A percentile compares a stretch with the other conserved stretches of the same genome.
Evolutionary conservation across 2,888 invertebrate species (phyloP).

Genomic region (Cephus runcator): DNA sequence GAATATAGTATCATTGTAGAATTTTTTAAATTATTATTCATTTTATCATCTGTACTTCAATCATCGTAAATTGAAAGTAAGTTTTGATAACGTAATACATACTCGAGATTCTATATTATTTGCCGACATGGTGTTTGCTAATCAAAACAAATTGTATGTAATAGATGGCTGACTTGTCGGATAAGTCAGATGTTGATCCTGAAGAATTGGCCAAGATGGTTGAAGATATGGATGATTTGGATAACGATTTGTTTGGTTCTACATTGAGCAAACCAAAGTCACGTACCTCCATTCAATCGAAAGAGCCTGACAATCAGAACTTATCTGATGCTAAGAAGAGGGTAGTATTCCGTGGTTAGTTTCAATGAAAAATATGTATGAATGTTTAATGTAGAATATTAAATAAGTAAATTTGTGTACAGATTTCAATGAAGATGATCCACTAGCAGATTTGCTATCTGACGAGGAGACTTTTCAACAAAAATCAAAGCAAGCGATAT

Average conservation of each 20-base stretch:
- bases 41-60: neutral
- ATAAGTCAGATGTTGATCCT: constrained; percentile 34
- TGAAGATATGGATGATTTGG: constrained; percentile 49
- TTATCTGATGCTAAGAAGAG: constrained; percentile 40
- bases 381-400: neutral
- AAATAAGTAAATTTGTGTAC: constrained; percentile 5
- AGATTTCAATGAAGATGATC: constrained; percentile 43
- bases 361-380: neutral
- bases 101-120: neutral
- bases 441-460: constrained; percentile 40
- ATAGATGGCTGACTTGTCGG: constrained; percentile 33
- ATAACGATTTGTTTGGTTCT: constrained; percentile 43
- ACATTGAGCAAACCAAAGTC: constrained; percentile 31
- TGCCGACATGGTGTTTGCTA: neutral
- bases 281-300: constrained; percentile 13
- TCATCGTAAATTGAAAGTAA: neutral
- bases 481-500: constrained; percentile 22
- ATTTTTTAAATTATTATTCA: neutral
- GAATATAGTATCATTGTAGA: neutral
- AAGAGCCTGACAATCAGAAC: constrained; percentile 15
- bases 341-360: constrained; percentile 50
- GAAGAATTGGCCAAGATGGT: constrained; percentile 35
- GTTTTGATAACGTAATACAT: neutral
- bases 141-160: neutral
- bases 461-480: constrained; percentile 38